phyloP scores from a whole-genome alignment of 64 coral and sea anemone species.

The Porites lutea region DNA sequence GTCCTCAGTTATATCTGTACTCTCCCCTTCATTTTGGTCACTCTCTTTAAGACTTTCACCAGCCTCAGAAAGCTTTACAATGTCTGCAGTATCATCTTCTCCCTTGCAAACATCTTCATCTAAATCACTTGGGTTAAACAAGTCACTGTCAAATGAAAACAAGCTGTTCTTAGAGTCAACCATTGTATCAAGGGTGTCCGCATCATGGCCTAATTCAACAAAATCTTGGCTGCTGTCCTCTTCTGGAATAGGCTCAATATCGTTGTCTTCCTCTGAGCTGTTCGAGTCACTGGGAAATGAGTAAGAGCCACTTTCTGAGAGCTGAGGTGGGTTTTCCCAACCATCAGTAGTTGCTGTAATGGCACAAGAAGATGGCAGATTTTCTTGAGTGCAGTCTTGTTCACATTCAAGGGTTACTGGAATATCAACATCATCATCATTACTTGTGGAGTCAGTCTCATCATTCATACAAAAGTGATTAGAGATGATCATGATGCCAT shows the following conservation, averaged over 20 bases:
- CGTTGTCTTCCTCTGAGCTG: conserved; percentile 21
- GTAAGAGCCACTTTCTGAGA: conserved; percentile 48
- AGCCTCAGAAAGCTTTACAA: background rate
- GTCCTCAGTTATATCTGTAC: conserved; percentile 27
- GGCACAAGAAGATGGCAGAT: background rate
- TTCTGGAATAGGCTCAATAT: conserved; percentile 27
- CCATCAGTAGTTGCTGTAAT: background rate
- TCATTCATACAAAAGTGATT: conserved; percentile 53
- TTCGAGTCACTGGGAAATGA: conserved; percentile 16
- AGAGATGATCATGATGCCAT: conserved; percentile 89
- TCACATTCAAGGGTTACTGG: conserved; percentile 25
- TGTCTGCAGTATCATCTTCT: background rate
- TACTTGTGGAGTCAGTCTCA: background rate
- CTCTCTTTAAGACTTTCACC: background rate
- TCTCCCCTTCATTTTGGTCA: background rate
- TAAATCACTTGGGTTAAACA: conserved; percentile 24
- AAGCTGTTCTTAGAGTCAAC: background rate
- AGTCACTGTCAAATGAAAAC: conserved; percentile 52
- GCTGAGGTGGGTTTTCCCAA: conserved; percentile 20
- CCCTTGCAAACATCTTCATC: conserved; percentile 52
- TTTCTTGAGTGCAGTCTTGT: background rate
- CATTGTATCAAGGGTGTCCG: background rate
- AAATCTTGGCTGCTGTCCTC: conserved; percentile 5
- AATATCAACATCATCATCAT: background rate
- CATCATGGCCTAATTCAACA: conserved; percentile 4